phyloP scores from a whole-genome alignment of 2,888 invertebrate species.

The Oscheius sp. region DNA sequence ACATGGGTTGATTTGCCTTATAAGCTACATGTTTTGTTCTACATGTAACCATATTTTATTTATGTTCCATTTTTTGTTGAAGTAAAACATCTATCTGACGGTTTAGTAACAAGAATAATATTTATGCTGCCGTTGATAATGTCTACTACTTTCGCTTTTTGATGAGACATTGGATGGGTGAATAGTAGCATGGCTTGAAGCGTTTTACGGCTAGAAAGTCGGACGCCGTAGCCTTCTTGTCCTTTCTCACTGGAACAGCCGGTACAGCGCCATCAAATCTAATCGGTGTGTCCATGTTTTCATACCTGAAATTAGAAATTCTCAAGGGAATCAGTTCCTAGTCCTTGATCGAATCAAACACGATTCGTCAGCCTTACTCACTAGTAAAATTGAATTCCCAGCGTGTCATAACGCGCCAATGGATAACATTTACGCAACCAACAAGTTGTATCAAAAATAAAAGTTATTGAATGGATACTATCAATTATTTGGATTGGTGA shows the following conservation, averaged over 20 bases:
- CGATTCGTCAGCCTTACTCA: constrained; percentile 16
- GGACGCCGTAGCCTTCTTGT: constrained; percentile 15
- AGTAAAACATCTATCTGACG: too few species aligned
- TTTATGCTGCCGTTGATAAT: too few species aligned
- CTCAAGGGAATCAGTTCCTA: not conserved
- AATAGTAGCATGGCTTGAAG: constrained; percentile 29
- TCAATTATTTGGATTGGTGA: too few species aligned
- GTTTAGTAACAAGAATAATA: too few species aligned
- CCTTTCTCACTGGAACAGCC: constrained; percentile 8
- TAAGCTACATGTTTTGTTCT: constrained; percentile 11
- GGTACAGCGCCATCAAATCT: not conserved
- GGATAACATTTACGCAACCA: not conserved
- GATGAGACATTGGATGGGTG: constrained; percentile 17
- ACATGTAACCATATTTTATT: constrained; percentile 3
- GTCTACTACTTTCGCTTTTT: not conserved
- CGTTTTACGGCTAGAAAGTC: constrained; percentile 23
- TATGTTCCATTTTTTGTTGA: not conserved
- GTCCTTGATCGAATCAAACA: not conserved
- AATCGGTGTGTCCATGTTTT: not conserved
- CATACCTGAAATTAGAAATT: constrained; percentile 1
- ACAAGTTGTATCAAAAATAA: too few species aligned
- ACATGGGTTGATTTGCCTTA: constrained; percentile 12
- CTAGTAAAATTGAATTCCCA: not conserved
- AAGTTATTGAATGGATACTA: too few species aligned
- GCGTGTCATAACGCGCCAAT: not conserved